A percentile compares a stretch with the other conserved stretches of the same genome.
phyloP scores from a whole-genome alignment of 2,888 invertebrate species.

The Ectemnius lituratus region DNA sequence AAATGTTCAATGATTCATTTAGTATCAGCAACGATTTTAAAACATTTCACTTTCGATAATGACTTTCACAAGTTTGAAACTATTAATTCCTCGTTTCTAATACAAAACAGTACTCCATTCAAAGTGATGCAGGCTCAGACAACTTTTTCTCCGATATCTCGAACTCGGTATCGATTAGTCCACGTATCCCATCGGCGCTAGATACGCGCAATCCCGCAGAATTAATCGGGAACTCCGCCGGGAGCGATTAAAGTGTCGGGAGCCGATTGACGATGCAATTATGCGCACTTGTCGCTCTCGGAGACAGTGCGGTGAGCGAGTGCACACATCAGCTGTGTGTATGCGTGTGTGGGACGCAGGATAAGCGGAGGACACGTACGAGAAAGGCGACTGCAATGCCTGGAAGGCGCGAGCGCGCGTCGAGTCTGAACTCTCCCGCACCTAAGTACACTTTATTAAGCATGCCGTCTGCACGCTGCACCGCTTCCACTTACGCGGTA shows the following conservation, averaged over 20 bases:
- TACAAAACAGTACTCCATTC: no score
- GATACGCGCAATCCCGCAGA: neutral
- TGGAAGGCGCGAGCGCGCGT: slow-evolving; percentile 45
- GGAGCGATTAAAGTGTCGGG: slow-evolving; percentile 14
- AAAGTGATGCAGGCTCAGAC: no score
- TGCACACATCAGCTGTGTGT: no score
- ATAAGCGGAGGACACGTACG: neutral
- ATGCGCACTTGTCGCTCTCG: slow-evolving; percentile 46
- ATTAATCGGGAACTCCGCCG: slow-evolving; percentile 5
- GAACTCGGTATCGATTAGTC: no score
- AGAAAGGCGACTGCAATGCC: neutral
- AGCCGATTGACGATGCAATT: slow-evolving; percentile 53
- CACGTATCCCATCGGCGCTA: no score
- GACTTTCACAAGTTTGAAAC: no score
- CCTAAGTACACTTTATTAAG: slow-evolving; percentile 70
- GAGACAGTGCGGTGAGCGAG: slow-evolving; percentile 29
- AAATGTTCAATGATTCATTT: no score
- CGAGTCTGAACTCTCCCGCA: slow-evolving; percentile 54
- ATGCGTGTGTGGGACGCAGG: no score
- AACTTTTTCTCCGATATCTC: no score
- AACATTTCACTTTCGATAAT: no score
- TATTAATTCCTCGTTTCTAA: no score
- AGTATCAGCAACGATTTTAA: no score
- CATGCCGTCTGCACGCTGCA: slow-evolving; percentile 65
- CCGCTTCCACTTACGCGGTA: slow-evolving; percentile 65